A percentile compares a stretch with the other conserved stretches of the same genome.
These are phyloP conservation scores for Drosophila antonietae DNA, from an alignment of 2,888 invertebrate species.

Conservation along the genomic window DNA sequence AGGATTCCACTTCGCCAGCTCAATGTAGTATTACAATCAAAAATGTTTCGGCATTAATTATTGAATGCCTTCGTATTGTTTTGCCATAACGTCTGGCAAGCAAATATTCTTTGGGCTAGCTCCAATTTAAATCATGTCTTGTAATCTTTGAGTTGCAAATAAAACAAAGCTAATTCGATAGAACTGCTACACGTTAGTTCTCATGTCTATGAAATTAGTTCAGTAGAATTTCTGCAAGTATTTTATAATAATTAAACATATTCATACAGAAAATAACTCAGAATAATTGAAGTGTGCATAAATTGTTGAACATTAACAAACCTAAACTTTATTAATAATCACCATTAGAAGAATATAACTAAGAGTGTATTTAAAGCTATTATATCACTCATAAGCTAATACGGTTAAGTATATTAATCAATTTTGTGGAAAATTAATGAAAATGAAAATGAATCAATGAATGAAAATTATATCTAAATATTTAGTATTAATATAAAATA, in stretches of 20 bases:
- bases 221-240: neutral
- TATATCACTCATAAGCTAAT: neutral
- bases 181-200: too few relatives aligned
- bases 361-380: neutral
- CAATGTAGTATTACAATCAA: slow-evolving; percentile 28
- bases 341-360: too few relatives aligned
- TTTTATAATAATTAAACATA: too few relatives aligned
- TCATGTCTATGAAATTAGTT: neutral
- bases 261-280: neutral
- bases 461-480: too few relatives aligned
- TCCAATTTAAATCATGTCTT: slow-evolving; percentile 18
- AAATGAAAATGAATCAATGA: too few relatives aligned
- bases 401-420: too few relatives aligned
- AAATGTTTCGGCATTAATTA: slow-evolving; percentile 49
- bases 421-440: too few relatives aligned
- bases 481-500: too few relatives aligned
- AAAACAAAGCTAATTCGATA: slow-evolving; percentile 21
- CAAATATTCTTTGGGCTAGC: neutral
- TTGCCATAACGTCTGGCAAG: neutral
- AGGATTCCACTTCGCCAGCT: slow-evolving; percentile 22
- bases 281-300: neutral
- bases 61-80: slow-evolving; percentile 39
- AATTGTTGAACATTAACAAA: neutral
- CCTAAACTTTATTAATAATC: too few relatives aligned
- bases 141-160: slow-evolving; percentile 15